Evolutionary conservation across 2,888 invertebrate species (phyloP).

Genomic region (Bellardia bayeri): DNA sequence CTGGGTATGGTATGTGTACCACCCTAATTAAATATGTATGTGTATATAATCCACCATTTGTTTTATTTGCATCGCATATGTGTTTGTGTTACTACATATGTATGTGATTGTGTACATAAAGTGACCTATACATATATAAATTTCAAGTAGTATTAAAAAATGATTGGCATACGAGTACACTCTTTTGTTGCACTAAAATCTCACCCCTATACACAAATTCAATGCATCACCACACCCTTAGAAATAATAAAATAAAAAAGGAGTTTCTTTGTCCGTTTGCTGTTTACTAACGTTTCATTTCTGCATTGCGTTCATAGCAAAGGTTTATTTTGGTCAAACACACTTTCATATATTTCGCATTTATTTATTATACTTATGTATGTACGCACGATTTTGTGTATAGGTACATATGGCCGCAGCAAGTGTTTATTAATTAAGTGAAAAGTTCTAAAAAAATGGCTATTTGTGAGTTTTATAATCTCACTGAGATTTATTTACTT

Average conservation of each 20-base stretch:
- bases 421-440: too few relatives aligned
- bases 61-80: background rate
- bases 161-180: slow-evolving; percentile 22
- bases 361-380: too few relatives aligned
- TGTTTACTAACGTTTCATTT: background rate
- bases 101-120: background rate
- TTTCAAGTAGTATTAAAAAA: background rate
- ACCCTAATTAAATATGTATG: background rate
- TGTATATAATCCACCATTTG: background rate
- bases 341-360: too few relatives aligned
- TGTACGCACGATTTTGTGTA: too few relatives aligned
- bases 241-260: background rate
- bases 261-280: background rate
- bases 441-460: too few relatives aligned
- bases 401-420: too few relatives aligned
- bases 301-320: background rate
- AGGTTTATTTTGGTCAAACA: too few relatives aligned
- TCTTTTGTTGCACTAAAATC: slow-evolving; percentile 21
- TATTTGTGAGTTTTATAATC: too few relatives aligned
- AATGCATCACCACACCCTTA: slow-evolving; percentile 58
- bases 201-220: slow-evolving; percentile 56
- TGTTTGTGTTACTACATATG: background rate
- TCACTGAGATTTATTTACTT: too few relatives aligned
- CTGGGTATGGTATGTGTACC: background rate
- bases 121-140: background rate